A percentile compares a stretch with the other conserved stretches of the same genome.
These are phyloP conservation scores for Grammomys surdaster DNA, from an alignment of 2,113 vertebrate species.

Conservation along the genomic window DNA sequence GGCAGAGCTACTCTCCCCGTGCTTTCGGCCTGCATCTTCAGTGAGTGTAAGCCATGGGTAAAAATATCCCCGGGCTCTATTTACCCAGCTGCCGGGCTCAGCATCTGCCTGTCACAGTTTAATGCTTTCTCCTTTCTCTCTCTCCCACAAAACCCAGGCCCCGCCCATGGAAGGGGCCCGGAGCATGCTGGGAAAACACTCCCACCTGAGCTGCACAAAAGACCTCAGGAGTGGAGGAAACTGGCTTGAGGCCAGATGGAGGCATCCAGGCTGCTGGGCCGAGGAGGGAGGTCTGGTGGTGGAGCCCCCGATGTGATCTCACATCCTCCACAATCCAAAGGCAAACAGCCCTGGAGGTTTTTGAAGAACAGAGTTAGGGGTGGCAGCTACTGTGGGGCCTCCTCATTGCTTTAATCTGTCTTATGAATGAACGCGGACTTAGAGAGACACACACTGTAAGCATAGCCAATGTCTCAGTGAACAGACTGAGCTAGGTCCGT, in stretches of 20 bases:
- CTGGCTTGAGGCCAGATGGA: constrained; percentile 73
- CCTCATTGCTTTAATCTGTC: not conserved
- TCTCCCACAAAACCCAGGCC: constrained; percentile 70
- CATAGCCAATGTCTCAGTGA: not conserved
- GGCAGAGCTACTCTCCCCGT: not conserved
- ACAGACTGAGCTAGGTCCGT: not conserved
- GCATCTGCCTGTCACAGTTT: constrained; percentile 76
- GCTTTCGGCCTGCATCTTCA: constrained; percentile 54
- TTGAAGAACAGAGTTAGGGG: not conserved
- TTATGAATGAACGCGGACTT: not conserved
- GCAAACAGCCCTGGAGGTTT: not conserved
- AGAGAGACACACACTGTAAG: not conserved
- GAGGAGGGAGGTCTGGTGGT: constrained; percentile 51
- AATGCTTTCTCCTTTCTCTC: constrained; percentile 72
- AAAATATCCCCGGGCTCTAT: constrained; percentile 73
- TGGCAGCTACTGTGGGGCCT: not conserved
- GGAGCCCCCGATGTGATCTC: not conserved
- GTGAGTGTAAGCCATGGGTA: constrained; percentile 72
- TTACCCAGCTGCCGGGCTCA: constrained; percentile 82
- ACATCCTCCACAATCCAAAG: not conserved
- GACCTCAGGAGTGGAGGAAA: constrained; percentile 59
- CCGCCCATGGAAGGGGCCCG: not conserved
- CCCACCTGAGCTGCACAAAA: constrained; percentile 67
- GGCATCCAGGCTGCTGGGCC: not conserved
- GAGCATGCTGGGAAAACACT: constrained; percentile 39